Evolutionary conservation across 2,113 vertebrate genomes (phyloP).

Genomic region (Montifringilla adamsi): DNA sequence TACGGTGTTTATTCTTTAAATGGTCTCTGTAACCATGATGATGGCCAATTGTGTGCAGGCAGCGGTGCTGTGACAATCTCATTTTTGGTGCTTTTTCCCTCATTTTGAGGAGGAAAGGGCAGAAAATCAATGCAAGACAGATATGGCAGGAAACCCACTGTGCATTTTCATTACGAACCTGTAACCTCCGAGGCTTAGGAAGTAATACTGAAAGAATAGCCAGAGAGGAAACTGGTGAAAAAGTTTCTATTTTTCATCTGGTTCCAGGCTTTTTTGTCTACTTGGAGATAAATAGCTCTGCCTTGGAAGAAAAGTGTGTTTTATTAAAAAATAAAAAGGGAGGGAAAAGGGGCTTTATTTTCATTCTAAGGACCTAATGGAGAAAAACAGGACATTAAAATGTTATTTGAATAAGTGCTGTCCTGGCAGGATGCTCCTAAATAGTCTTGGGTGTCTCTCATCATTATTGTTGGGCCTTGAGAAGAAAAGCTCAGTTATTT

Average conservation of each 20-base stretch:
- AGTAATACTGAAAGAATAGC: neutral
- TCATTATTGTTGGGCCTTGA: neutral
- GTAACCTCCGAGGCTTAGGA: constrained; percentile 10
- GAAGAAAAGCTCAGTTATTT: neutral
- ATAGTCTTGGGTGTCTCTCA: neutral
- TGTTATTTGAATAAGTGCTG: neutral
- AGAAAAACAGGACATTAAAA: constrained; percentile 8
- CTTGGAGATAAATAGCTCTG: constrained; percentile 1
- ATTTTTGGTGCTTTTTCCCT: neutral
- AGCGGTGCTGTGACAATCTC: neutral
- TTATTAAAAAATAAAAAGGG: neutral
- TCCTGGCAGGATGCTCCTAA: neutral
- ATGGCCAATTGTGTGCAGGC: neutral
- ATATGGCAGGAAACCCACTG: neutral
- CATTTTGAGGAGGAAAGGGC: neutral
- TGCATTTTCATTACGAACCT: neutral
- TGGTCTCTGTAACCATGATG: neutral
- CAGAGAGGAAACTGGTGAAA: constrained; percentile 1
- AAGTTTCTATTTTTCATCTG: constrained; percentile 24
- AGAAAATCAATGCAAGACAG: constrained; percentile 47
- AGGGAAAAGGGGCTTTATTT: neutral
- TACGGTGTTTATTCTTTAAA: neutral
- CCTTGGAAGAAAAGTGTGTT: neutral
- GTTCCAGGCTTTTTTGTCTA: neutral
- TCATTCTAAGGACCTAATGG: constrained; percentile 18